Conservation (phyloP, 92 coral and sea anemone species). For the Porites cylindrica region DNA sequence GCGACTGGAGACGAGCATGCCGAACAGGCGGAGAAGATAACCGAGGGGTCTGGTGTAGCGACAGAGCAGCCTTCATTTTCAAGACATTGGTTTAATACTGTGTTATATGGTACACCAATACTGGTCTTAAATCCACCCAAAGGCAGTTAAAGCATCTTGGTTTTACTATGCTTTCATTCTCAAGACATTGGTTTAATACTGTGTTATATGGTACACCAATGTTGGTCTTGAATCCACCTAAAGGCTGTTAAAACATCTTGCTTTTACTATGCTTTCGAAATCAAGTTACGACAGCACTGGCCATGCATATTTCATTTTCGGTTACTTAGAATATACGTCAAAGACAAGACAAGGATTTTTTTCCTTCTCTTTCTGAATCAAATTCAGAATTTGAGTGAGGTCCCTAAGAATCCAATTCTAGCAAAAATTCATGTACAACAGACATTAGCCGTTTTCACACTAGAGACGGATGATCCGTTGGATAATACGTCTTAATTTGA, state of each 20-base stretch:
- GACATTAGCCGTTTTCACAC: too few relatives aligned
- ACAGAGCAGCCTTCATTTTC: slow-evolving; percentile 57
- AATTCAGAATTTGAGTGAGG: too few relatives aligned
- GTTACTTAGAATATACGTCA: too few relatives aligned
- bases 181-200: slow-evolving; percentile 85
- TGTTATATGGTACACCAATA: slow-evolving; percentile 87
- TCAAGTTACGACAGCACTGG: too few relatives aligned
- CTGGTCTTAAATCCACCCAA: slow-evolving; percentile 71
- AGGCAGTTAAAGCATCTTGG: neutral
- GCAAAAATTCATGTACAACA: too few relatives aligned
- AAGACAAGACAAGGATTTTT: too few relatives aligned
- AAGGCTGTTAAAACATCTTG: slow-evolving; percentile 9
- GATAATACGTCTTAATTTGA: too few relatives aligned
- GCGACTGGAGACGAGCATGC: slow-evolving; percentile 32
- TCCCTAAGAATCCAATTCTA: too few relatives aligned
- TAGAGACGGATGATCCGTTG: too few relatives aligned
- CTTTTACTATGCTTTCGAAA: neutral
- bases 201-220: slow-evolving; percentile 89
- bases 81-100: slow-evolving; percentile 87
- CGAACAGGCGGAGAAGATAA: neutral
- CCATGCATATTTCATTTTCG: too few relatives aligned
- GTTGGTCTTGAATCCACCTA: slow-evolving; percentile 69
- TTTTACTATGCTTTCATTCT: slow-evolving; percentile 34
- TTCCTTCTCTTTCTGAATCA: too few relatives aligned
- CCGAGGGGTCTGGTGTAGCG: slow-evolving; percentile 20